Evolutionary conservation across 2,888 invertebrate genomes (phyloP).

Genomic region (Conus canariensis): DNA sequence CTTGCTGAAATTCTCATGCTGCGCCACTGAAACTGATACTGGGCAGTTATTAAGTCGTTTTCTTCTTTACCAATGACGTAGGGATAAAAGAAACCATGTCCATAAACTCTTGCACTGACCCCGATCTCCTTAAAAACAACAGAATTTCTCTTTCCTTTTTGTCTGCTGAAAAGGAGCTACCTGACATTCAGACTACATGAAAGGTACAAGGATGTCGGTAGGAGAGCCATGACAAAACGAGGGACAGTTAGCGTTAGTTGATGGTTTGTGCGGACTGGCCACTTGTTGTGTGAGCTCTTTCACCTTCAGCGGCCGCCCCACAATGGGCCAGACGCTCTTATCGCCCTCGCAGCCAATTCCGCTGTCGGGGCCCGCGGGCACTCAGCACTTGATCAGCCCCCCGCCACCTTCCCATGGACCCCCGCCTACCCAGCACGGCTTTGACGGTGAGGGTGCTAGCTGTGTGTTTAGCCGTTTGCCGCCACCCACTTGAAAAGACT

Average conservation of each 20-base stretch:
- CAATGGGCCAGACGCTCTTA: constrained; percentile 50
- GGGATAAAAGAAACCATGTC: no score
- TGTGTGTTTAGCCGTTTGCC: constrained; percentile 29
- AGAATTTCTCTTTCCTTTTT: no score
- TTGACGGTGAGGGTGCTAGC: not conserved
- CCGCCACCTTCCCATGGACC: not conserved
- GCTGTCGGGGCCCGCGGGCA: constrained; percentile 46
- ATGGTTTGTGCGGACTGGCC: constrained; percentile 6
- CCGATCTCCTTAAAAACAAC: no score
- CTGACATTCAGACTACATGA: no score
- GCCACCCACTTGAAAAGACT: constrained; percentile 30
- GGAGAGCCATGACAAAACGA: not conserved
- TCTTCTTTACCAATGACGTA: no score
- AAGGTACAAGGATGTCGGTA: not conserved
- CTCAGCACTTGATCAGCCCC: constrained; percentile 29
- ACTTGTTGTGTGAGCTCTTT: constrained; percentile 37
- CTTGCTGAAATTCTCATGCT: not conserved
- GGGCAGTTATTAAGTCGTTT: not conserved
- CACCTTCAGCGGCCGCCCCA: constrained; percentile 35
- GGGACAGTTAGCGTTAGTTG: not conserved
- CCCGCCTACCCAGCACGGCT: not conserved
- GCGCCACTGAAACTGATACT: not conserved
- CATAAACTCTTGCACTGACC: no score
- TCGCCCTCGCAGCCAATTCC: constrained; percentile 47
- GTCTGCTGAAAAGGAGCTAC: not conserved